Evolutionary conservation across 2,113 vertebrate species (phyloP).

Genomic region (Pipa parva): DNA sequence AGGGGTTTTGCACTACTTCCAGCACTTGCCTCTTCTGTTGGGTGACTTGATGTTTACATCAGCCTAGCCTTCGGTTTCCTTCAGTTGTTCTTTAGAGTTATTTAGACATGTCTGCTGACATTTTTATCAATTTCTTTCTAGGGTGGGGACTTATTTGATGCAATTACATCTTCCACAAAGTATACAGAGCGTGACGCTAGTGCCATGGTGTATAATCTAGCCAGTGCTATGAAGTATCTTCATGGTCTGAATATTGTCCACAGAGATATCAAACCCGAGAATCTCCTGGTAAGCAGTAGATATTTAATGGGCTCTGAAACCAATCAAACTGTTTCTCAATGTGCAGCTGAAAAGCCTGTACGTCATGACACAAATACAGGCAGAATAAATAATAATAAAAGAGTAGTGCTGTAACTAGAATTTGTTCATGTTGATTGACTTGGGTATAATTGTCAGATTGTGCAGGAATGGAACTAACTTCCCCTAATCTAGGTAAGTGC

Average conservation of each 20-base stretch:
- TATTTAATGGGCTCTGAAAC: neutral
- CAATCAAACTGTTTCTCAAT: too few species aligned
- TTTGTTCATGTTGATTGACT: neutral
- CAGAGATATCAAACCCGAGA: constrained; percentile 96
- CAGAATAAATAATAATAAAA: too few species aligned
- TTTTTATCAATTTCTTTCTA: constrained; percentile 42
- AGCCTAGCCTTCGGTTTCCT: too few species aligned
- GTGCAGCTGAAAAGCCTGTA: too few species aligned
- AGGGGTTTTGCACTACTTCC: too few species aligned
- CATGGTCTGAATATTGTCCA: constrained; percentile 89
- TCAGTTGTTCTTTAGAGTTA: too few species aligned
- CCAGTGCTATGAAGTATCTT: constrained; percentile 86
- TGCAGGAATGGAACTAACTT: too few species aligned
- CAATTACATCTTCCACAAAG: constrained; percentile 93
- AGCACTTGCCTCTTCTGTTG: too few species aligned
- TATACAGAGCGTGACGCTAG: constrained; percentile 92
- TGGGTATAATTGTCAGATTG: neutral
- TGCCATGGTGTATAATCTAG: constrained; percentile 89
- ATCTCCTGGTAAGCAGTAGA: constrained; percentile 74
- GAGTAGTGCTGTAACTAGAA: too few species aligned
- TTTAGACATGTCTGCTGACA: neutral
- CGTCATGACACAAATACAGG: too few species aligned
- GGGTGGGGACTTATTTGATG: constrained; percentile 95
- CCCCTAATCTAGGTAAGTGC: too few species aligned
- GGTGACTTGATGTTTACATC: too few species aligned